Evolutionary conservation across 2,888 invertebrate genomes (phyloP).

Genomic region (Trissolcus brochymenae): DNA sequence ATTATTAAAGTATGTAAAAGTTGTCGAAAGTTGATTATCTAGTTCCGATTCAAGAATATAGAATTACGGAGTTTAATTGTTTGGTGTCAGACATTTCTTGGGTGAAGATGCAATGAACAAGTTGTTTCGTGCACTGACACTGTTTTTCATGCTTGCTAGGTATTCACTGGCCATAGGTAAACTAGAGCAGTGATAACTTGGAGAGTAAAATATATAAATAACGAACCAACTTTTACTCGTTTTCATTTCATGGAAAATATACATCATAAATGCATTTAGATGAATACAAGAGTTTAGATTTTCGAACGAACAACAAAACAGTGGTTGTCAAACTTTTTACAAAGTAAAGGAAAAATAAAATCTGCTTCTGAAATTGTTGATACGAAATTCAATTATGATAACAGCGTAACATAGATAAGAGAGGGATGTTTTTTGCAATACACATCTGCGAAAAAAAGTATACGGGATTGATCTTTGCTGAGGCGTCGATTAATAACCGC

Average conservation of each 20-base stretch:
- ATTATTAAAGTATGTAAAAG: constrained; percentile 5
- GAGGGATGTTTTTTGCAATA: constrained; percentile 26
- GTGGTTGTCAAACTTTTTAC: too few relatives aligned
- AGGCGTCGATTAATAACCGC: constrained; percentile 75
- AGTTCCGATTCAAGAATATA: constrained; percentile 11
- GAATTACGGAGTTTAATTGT: neutral
- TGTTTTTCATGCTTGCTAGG: constrained; percentile 46
- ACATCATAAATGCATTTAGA: too few relatives aligned
- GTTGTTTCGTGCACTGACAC: constrained; percentile 40
- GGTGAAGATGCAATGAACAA: constrained; percentile 14
- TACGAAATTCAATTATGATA: too few relatives aligned
- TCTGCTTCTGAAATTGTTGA: too few relatives aligned
- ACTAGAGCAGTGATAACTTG: constrained; percentile 37
- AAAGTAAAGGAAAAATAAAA: too few relatives aligned
- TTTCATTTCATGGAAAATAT: constrained; percentile 25
- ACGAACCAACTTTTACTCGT: constrained; percentile 34
- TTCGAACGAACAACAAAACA: too few relatives aligned
- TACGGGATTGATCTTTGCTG: constrained; percentile 65
- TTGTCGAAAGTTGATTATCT: constrained; percentile 17
- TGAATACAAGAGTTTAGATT: neutral
- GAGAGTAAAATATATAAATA: constrained; percentile 28
- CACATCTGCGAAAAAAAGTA: constrained; percentile 45
- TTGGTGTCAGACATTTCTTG: constrained; percentile 19
- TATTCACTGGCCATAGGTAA: constrained; percentile 37
- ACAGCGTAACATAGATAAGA: too few relatives aligned